Conservation (phyloP, 2,888 invertebrate genomes). For the Galeruca laticollis region DNA sequence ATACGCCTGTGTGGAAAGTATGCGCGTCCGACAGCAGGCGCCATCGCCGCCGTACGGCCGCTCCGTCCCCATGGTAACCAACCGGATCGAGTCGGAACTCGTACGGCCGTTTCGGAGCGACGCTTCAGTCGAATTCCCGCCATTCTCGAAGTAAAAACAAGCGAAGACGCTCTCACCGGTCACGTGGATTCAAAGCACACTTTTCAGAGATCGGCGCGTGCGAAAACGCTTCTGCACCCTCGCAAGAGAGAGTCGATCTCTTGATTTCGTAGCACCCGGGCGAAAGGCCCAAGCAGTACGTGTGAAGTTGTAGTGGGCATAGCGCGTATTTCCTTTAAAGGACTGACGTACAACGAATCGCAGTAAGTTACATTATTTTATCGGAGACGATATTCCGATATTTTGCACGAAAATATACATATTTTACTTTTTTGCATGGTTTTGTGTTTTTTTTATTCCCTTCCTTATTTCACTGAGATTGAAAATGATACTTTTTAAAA, state of each 20-base stretch:
- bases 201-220: constrained; percentile 61
- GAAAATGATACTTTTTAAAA: background rate
- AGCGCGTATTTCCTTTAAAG: constrained; percentile 32
- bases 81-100: constrained; percentile 59
- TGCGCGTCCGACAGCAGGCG: constrained; percentile 52
- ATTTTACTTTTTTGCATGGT: constrained; percentile 7
- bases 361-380: constrained; percentile 32
- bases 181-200: constrained; percentile 41
- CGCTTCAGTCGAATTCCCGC: constrained; percentile 61
- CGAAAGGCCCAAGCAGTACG: constrained; percentile 36
- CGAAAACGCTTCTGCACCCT: constrained; percentile 47
- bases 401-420: background rate
- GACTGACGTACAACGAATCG: constrained; percentile 35
- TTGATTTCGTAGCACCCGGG: constrained; percentile 46
- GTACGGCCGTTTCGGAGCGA: constrained; percentile 55
- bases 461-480: background rate
- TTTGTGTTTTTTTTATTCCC: constrained; percentile 3
- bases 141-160: constrained; percentile 60
- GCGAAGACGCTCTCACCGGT: constrained; percentile 63
- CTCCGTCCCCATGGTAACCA: constrained; percentile 66
- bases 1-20: constrained; percentile 18
- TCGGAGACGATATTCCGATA: background rate
- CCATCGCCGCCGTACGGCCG: constrained; percentile 64
- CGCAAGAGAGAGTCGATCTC: constrained; percentile 42
- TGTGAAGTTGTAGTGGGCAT: constrained; percentile 32